Conservation (phyloP, 1,140 invertebrate genomes). For the Trypoxylus dichotomus region DNA sequence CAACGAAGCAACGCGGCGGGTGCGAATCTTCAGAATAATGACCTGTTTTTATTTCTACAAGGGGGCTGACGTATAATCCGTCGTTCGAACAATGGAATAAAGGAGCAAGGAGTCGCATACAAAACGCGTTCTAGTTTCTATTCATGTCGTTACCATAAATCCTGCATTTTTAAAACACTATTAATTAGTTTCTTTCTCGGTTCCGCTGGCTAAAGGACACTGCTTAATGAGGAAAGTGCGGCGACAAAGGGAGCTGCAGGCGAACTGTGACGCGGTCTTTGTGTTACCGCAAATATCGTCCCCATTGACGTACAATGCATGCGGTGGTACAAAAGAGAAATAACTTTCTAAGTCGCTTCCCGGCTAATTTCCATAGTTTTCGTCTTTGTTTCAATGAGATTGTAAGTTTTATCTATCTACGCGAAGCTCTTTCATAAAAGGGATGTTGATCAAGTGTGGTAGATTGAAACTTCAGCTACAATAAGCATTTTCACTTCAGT, state of each 20-base stretch:
- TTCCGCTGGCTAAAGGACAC: slow-evolving; percentile 11
- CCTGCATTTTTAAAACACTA: slow-evolving; percentile 25
- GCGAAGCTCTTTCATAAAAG: too few species aligned
- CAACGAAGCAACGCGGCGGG: background rate
- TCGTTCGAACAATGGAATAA: background rate
- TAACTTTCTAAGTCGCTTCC: background rate
- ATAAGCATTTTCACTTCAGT: too few species aligned
- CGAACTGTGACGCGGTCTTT: slow-evolving; percentile 7
- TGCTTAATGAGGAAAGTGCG: slow-evolving; percentile 18
- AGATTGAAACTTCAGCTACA: too few species aligned
- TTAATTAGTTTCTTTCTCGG: slow-evolving; percentile 24
- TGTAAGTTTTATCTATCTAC: too few species aligned
- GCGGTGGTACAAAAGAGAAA: background rate
- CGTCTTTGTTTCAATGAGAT: background rate
- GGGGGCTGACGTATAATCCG: background rate
- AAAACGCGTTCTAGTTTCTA: slow-evolving; percentile 4
- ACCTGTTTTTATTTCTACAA: slow-evolving; percentile 1
- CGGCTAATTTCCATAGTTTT: background rate
- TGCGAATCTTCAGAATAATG: slow-evolving; percentile 18
- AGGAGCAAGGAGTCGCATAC: background rate
- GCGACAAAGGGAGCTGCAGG: slow-evolving; percentile 5
- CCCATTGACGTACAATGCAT: slow-evolving; percentile 2
- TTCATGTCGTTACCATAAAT: slow-evolving; percentile 14
- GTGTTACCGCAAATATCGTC: background rate
- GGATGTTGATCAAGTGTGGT: too few species aligned